Conservation (phyloP, 35 echinoderm and acorn worm species). For the Chiridota heheva region DNA sequence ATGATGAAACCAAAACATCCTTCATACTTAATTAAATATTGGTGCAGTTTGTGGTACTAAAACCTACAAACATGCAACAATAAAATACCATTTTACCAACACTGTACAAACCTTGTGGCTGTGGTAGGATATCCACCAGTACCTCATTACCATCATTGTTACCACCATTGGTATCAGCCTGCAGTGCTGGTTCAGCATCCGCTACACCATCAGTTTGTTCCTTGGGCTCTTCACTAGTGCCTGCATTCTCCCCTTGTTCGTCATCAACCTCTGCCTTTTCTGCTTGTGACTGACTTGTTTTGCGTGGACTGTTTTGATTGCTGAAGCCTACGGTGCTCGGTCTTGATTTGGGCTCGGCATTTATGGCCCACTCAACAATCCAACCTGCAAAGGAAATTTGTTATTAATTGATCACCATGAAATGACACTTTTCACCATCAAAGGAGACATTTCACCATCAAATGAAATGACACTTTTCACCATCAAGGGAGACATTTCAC, state of each 20-base stretch:
- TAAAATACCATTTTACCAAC: background rate
- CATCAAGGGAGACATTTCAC: too few relatives aligned
- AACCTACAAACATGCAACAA: background rate
- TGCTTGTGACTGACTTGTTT: background rate
- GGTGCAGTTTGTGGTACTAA: background rate
- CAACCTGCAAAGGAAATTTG: slow-evolving; percentile 67
- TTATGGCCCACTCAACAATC: slow-evolving; percentile 98
- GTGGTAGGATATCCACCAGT: slow-evolving; percentile 16
- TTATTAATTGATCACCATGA: too few relatives aligned
- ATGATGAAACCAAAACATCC: background rate
- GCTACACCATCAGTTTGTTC: too few relatives aligned
- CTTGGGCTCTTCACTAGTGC: too few relatives aligned
- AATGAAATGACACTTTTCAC: too few relatives aligned
- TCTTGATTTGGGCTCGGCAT: slow-evolving; percentile 45
- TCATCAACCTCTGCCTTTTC: slow-evolving; percentile 10
- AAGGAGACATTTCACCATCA: too few relatives aligned
- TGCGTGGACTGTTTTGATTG: slow-evolving; percentile 10
- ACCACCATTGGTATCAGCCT: background rate
- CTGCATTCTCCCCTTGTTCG: background rate
- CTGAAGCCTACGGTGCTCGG: slow-evolving; percentile 50
- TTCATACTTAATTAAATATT: background rate
- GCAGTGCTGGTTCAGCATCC: slow-evolving; percentile 6
- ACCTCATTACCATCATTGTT: slow-evolving; percentile 30
- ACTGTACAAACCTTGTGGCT: slow-evolving; percentile 21
- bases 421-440: too few relatives aligned